phyloP scores from a whole-genome alignment of 2,113 vertebrate genomes.

The Petaurus breviceps region DNA sequence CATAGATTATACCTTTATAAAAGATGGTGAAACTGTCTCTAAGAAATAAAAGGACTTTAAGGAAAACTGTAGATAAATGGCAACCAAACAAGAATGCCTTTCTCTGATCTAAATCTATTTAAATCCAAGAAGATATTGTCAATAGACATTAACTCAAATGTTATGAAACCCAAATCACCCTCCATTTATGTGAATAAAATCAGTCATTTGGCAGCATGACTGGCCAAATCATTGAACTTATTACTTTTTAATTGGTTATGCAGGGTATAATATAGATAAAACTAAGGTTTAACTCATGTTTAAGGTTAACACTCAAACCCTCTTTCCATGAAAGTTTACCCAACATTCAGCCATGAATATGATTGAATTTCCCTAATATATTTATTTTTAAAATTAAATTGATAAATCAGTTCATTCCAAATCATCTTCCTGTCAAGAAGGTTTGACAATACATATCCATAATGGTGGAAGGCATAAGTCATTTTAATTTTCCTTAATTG shows the following conservation, averaged over 20 bases:
- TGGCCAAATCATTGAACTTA: slow-evolving; percentile 15
- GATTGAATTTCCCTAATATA: slow-evolving; percentile 6
- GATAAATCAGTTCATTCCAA: slow-evolving; percentile 25
- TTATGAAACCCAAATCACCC: slow-evolving; percentile 34
- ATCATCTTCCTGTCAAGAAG: neutral
- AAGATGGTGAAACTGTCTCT: neutral
- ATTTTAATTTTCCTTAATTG: neutral
- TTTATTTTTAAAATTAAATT: neutral
- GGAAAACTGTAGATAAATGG: slow-evolving; percentile 5
- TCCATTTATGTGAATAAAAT: slow-evolving; percentile 7
- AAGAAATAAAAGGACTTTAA: neutral
- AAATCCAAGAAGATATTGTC: neutral
- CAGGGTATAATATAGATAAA: slow-evolving; percentile 29
- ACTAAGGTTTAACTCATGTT: neutral
- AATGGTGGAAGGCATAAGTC: neutral
- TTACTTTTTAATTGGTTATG: slow-evolving; percentile 34
- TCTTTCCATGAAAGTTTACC: slow-evolving; percentile 17
- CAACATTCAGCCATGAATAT: neutral
- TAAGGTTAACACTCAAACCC: slow-evolving; percentile 20
- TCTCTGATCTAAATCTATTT: slow-evolving; percentile 2
- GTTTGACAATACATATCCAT: neutral
- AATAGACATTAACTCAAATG: neutral
- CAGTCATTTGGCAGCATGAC: neutral
- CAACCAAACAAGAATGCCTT: neutral
- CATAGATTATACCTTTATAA: neutral